Conservation (phyloP, 2,797 vertebrate genomes). For the Eidolon dupreanum region DNA sequence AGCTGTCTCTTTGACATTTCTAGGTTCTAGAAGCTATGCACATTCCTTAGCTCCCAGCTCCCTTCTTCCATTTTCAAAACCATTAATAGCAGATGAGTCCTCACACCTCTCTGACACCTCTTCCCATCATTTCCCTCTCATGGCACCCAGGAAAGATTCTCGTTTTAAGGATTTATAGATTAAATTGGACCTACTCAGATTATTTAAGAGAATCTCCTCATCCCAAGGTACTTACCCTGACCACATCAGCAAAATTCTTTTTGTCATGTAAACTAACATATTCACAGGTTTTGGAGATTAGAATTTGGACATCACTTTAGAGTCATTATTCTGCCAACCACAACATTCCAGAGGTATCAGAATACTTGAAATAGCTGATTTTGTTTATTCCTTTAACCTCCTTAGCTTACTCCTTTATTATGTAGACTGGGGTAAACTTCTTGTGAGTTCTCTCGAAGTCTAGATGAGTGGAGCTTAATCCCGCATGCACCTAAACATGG, state of each 20-base stretch:
- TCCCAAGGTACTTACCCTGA: background rate
- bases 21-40: background rate
- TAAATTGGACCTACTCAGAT: background rate
- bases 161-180: background rate
- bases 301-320: background rate
- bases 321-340: background rate
- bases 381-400: conserved; percentile 17
- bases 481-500: background rate
- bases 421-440: background rate
- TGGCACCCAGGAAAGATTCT: background rate
- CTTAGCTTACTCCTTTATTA: background rate
- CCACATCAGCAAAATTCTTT: background rate
- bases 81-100: background rate
- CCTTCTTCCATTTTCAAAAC: background rate
- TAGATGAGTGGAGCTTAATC: background rate
- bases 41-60: background rate
- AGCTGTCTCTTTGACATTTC: background rate
- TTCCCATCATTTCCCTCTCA: background rate
- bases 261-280: background rate
- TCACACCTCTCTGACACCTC: background rate
- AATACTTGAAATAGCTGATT: background rate
- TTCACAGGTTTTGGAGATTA: background rate
- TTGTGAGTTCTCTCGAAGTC: background rate
- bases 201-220: background rate
- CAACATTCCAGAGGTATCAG: background rate